Conservation (phyloP, 2,113 vertebrate species). For the Coreoperca whiteheadi region DNA sequence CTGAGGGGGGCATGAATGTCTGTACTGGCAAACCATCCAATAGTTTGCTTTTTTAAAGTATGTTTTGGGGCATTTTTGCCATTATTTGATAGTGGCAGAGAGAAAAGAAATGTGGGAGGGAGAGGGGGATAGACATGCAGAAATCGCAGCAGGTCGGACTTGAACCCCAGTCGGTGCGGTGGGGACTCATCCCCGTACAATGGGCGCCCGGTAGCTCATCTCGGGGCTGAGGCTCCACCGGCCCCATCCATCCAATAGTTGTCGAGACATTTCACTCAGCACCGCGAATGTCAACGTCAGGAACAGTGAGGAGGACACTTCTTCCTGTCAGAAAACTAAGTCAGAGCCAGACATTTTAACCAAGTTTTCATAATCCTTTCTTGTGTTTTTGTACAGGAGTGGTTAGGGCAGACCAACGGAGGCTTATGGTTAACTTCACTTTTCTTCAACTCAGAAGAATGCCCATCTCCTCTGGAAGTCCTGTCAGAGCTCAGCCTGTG, state of each 20-base stretch:
- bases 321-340: neutral
- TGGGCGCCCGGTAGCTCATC: no score
- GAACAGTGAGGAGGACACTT: neutral
- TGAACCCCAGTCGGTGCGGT: no score
- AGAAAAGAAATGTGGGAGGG: no score
- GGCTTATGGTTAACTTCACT: conserved; percentile 81
- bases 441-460: conserved; percentile 81
- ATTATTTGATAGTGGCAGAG: no score
- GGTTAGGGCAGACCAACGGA: conserved; percentile 85
- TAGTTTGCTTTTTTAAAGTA: no score
- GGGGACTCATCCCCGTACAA: no score
- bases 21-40: neutral
- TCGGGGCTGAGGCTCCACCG: no score
- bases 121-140: no score
- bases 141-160: no score
- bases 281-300: neutral
- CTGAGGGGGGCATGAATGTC: neutral
- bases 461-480: conserved; percentile 83
- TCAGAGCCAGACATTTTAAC: neutral
- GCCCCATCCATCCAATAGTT: neutral
- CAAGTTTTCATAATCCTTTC: neutral
- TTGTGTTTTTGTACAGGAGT: conserved; percentile 80
- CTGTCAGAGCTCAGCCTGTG: conserved; percentile 84
- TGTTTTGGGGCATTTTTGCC: no score
- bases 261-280: neutral